These are phyloP conservation scores for Thaumetopoea pityocampa DNA, from an alignment of 1,140 invertebrate species.

Conservation along the genomic window DNA sequence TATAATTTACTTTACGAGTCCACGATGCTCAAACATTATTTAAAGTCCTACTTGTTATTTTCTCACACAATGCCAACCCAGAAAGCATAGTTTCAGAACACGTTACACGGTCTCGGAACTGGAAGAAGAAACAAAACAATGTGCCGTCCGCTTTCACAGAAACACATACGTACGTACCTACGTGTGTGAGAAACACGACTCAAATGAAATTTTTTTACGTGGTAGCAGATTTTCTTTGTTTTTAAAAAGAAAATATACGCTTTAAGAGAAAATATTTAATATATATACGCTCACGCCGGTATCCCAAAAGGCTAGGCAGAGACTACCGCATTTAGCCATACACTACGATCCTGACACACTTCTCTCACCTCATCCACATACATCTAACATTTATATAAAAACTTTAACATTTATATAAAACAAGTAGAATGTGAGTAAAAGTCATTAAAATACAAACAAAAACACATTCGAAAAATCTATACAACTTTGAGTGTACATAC, in stretches of 20 bases:
- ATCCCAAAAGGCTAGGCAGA: no score
- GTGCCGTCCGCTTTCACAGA: background rate
- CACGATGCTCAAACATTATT: slow-evolving; percentile 4
- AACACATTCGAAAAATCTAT: no score
- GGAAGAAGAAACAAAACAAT: slow-evolving; percentile 11
- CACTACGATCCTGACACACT: no score
- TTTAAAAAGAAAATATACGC: background rate
- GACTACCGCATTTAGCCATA: no score
- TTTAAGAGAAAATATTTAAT: background rate
- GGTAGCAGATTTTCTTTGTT: background rate
- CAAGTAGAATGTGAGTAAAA: no score
- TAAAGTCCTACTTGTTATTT: slow-evolving; percentile 5
- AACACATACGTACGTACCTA: background rate
- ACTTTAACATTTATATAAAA: no score
- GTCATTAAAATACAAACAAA: no score
- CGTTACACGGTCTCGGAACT: slow-evolving; percentile 2
- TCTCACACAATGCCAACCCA: slow-evolving; percentile 5
- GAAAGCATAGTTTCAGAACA: slow-evolving; percentile 8
- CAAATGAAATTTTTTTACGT: slow-evolving; percentile 1
- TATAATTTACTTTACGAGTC: no score
- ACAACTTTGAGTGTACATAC: no score
- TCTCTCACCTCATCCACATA: no score
- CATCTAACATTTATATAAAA: no score
- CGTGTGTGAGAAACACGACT: background rate
- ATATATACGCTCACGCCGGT: no score